Conservation (phyloP, 1,140 invertebrate genomes). For the Drosophila melanica region DNA sequence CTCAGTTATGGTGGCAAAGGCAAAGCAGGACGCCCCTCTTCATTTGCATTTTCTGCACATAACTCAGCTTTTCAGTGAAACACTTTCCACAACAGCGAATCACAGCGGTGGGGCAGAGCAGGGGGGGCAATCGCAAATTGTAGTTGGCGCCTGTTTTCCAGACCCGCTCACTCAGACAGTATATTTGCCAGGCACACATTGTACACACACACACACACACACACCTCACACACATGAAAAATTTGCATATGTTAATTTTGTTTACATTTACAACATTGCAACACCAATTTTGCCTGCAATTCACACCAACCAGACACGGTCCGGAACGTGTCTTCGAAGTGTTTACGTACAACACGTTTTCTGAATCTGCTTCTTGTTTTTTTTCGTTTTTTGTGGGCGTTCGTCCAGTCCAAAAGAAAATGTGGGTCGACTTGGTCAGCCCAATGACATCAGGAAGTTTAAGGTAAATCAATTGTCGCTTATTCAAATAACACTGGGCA, state of each 20-base stretch:
- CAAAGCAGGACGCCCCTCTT: constrained; percentile 15
- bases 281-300: constrained; percentile 74
- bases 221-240: constrained; percentile 55
- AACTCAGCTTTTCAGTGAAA: constrained; percentile 60
- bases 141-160: not conserved
- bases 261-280: constrained; percentile 80
- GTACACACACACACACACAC: constrained; percentile 29
- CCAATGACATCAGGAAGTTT: constrained; percentile 63
- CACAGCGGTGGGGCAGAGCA: too few species aligned
- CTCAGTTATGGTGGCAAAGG: constrained; percentile 15
- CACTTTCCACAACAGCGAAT: constrained; percentile 11
- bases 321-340: constrained; percentile 23
- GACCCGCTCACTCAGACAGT: constrained; percentile 22
- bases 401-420: constrained; percentile 38
- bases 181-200: constrained; percentile 56
- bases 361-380: constrained; percentile 36
- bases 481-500: constrained; percentile 33
- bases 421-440: constrained; percentile 48
- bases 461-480: constrained; percentile 43
- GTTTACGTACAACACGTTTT: constrained; percentile 72
- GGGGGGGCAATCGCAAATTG: not conserved
- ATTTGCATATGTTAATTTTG: constrained; percentile 82
- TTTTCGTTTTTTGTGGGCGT: not conserved
- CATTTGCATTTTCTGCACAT: constrained; percentile 71
- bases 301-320: constrained; percentile 59